Evolutionary conservation across 1,140 invertebrate genomes (phyloP).

Genomic region (Drosophila punjabiensis): DNA sequence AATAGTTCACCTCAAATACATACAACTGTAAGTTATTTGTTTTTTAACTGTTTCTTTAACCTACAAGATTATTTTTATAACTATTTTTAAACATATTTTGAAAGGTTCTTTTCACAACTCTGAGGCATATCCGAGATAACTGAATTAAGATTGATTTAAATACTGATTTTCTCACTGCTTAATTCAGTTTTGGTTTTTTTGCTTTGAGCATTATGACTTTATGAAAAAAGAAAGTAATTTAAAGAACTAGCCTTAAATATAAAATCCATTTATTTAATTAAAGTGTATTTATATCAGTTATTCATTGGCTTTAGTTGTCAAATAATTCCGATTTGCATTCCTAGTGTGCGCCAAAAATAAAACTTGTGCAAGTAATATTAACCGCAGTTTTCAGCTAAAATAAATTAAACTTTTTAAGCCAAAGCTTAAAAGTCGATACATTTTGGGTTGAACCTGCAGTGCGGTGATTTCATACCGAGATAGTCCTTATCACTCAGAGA

Average conservation of each 20-base stretch:
- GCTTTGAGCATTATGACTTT: background rate
- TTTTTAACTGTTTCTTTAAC: no score
- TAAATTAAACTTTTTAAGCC: background rate
- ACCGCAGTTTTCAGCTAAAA: background rate
- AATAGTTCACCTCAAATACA: no score
- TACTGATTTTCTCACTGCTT: background rate
- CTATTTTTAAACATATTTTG: no score
- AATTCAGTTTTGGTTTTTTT: background rate
- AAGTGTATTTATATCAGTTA: background rate
- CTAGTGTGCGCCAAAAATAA: background rate
- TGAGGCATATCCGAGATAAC: background rate
- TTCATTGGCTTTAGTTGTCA: no score
- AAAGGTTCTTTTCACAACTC: background rate
- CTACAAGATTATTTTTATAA: no score
- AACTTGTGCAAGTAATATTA: background rate
- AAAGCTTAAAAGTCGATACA: slow-evolving; percentile 10
- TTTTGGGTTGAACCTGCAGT: background rate
- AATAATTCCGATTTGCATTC: background rate
- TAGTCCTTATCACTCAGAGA: slow-evolving; percentile 1
- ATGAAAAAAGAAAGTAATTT: background rate
- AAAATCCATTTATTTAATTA: background rate
- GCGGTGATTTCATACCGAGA: slow-evolving; percentile 12
- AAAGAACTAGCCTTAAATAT: background rate
- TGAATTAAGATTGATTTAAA: background rate
- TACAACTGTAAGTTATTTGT: no score